Conservation (phyloP, 2,113 vertebrate species). For the Tursiops truncatus region DNA sequence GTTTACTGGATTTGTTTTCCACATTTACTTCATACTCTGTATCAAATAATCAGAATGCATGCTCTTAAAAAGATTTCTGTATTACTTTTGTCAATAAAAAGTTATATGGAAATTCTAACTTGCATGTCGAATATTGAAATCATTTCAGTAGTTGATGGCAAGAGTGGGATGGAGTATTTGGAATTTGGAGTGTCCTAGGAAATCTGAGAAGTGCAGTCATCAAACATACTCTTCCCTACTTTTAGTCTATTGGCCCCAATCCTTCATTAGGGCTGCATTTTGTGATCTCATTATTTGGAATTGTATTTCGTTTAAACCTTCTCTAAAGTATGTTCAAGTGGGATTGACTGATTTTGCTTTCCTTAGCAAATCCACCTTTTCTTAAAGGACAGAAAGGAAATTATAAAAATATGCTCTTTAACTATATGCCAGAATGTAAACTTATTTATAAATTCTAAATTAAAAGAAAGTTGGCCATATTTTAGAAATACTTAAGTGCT, state of each 20-base stretch:
- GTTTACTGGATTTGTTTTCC: neutral
- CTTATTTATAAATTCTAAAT: conserved; percentile 15
- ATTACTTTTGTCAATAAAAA: conserved; percentile 8
- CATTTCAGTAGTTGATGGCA: conserved; percentile 37
- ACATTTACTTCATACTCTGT: neutral
- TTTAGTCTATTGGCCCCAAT: neutral
- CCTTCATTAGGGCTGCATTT: conserved; percentile 6
- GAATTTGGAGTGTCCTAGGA: conserved; percentile 10
- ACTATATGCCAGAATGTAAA: conserved; percentile 22
- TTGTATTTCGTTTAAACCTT: conserved; percentile 24
- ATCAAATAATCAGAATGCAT: neutral
- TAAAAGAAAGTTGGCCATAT: conserved; percentile 31
- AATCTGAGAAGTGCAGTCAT: conserved; percentile 13
- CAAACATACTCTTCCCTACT: neutral
- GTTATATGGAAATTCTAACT: conserved; percentile 17
- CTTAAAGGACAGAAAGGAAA: conserved; percentile 46
- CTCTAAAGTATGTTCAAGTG: conserved; percentile 34
- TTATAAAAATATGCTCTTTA: conserved; percentile 30
- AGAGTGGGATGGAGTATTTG: neutral
- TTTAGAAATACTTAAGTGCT: conserved; percentile 46
- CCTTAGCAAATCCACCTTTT: conserved; percentile 52
- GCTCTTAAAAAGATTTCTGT: neutral
- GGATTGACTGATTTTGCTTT: conserved; percentile 32
- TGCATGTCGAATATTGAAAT: conserved; percentile 14
- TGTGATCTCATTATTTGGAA: conserved; percentile 47